These are phyloP conservation scores for Mesoligia furuncula DNA, from an alignment of 2,888 invertebrate genomes.

Conservation along the genomic window DNA sequence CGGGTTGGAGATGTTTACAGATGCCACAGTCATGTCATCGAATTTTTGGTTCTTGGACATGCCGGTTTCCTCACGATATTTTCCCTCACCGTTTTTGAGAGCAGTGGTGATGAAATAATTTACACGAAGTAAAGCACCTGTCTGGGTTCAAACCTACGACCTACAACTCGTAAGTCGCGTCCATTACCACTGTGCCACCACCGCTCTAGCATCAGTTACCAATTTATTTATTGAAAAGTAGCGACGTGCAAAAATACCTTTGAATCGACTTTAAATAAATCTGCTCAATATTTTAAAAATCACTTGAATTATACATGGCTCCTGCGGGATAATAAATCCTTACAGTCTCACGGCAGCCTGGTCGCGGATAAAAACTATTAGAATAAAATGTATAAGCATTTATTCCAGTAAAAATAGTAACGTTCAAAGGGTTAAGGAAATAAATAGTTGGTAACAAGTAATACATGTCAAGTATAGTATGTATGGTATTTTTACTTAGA, in stretches of 20 bases:
- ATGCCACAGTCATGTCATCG: no score
- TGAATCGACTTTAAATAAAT: conserved; percentile 37
- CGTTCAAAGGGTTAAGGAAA: conserved; percentile 37
- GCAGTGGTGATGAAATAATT: not conserved
- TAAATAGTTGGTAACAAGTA: conserved; percentile 36
- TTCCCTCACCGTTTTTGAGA: not conserved
- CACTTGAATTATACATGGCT: conserved; percentile 32
- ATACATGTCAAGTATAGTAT: conserved; percentile 45
- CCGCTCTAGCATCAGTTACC: not conserved
- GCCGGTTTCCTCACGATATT: not conserved
- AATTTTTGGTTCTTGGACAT: not conserved
- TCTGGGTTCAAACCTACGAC: not conserved
- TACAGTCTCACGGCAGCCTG: conserved; percentile 32
- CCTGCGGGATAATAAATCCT: conserved; percentile 50
- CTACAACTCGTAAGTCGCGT: not conserved
- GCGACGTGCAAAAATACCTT: conserved; percentile 5
- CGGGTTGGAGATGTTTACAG: no score
- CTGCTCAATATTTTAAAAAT: conserved; percentile 44
- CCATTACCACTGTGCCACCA: not conserved
- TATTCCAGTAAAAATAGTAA: conserved; percentile 37
- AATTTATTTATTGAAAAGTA: not conserved
- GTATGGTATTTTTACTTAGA: conserved; percentile 36
- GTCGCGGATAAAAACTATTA: conserved; percentile 30
- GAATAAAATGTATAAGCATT: conserved; percentile 45
- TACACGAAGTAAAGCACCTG: not conserved